Evolutionary conservation across 2,888 invertebrate genomes (phyloP), one percentile per base, ranked within the genome.

Genomic region (Drosophila pseudotakahashii): DNA sequence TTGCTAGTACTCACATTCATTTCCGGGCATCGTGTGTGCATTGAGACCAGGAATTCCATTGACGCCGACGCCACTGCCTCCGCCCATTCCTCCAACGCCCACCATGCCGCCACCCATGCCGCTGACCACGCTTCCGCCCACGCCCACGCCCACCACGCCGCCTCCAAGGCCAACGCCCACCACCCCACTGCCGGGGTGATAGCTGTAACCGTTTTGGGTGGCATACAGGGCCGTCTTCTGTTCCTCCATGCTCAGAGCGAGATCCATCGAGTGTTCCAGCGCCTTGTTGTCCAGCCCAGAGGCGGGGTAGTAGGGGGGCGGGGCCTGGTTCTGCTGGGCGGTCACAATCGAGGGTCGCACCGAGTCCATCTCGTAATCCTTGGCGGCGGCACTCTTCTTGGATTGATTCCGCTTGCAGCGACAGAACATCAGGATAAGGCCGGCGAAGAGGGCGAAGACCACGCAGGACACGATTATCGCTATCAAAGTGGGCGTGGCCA

Each of bases 211-310:
- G 67, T 96, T 96, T 88, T 97, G 97, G 26, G 96, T 95, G 7
- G 96, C 96, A 91, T 97, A 97, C 54, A 97, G 95, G 0, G 95
- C 94, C 63, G 95, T 96, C 92, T 97, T 97, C 7, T 97, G 96
- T 89, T 97, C 97, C 86, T 97, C 97, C 92, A 97, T 94, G 9
- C 95, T 95, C 62, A 97, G 91, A 2, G 96, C 96, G 81, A 97
- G 93, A 89, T 98, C 98, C 94, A 97, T 94, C 9, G 97, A 97
- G 92, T 97, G 96, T 92, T 98, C 97, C 47, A 98, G 93, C 32
- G 97, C 98, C 92, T 98, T 98, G 92, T 98, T 98, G 92, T 98
- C 98, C 94, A 97, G 95, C 0, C 97, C 97, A 50, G 96, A 94
- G 11, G 95, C 95, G n/a, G 97, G 97, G 90, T 97, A 97, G 87